Evolutionary conservation across 2,888 invertebrate genomes (phyloP).

Genomic region (Scaptomyza cyrtandrae): DNA sequence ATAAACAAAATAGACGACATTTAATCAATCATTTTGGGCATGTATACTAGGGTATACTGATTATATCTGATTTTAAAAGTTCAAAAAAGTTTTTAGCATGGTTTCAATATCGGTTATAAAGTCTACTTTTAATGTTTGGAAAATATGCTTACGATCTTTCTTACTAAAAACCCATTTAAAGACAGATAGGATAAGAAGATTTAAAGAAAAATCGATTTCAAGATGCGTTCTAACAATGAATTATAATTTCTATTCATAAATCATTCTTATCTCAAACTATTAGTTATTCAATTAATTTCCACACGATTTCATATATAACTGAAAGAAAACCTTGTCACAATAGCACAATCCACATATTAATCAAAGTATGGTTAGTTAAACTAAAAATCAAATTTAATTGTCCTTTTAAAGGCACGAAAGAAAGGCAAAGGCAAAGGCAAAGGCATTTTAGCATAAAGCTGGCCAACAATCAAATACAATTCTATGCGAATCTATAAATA

Average conservation of each 20-base stretch:
- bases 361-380: not conserved
- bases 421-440: not conserved
- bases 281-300: not conserved
- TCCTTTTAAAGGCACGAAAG: not conserved
- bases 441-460: conserved; percentile 11
- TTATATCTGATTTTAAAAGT: no score
- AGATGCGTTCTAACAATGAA: not conserved
- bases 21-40: not conserved
- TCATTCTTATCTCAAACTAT: not conserved
- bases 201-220: no score
- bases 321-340: not conserved
- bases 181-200: no score
- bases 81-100: no score
- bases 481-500: conserved; percentile 46
- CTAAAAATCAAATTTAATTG: not conserved
- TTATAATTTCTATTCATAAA: no score
- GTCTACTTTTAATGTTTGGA: no score
- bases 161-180: no score
- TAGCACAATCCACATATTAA: conserved; percentile 1
- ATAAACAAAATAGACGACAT: not conserved
- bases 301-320: not conserved
- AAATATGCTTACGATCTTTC: no score
- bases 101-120: no score
- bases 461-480: conserved; percentile 27
- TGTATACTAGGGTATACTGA: no score